Evolutionary conservation across 2,797 vertebrate species (phyloP).

Genomic region (Cryptoprocta ferox): DNA sequence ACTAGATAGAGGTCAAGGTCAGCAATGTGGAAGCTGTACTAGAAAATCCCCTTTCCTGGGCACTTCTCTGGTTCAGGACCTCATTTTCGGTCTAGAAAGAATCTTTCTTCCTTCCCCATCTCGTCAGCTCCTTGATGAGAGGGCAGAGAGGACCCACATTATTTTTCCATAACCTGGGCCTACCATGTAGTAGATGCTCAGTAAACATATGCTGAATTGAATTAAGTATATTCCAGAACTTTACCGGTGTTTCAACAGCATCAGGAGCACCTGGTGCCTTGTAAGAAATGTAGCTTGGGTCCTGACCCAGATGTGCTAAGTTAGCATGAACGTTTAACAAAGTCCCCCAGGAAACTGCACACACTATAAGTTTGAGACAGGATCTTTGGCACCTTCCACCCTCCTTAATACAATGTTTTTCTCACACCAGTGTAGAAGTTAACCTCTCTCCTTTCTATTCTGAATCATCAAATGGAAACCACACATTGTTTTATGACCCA

Average conservation of each 20-base stretch:
- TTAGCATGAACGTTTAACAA: neutral
- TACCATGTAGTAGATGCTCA: neutral
- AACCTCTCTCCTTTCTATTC: neutral
- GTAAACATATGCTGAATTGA: neutral
- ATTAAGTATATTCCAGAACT: neutral
- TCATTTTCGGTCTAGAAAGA: neutral
- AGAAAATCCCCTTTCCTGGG: slow-evolving; percentile 1
- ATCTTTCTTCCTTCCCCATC: neutral
- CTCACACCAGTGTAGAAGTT: neutral
- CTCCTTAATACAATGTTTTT: neutral
- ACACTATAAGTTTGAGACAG: neutral
- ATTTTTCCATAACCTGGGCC: neutral
- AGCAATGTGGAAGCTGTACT: neutral
- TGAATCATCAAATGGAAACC: slow-evolving; percentile 35
- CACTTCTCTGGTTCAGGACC: neutral
- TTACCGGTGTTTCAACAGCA: too few relatives aligned
- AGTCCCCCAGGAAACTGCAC: neutral
- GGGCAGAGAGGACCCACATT: neutral
- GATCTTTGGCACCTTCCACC: neutral
- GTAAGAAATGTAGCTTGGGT: neutral
- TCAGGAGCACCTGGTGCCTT: neutral
- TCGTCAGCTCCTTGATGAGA: neutral
- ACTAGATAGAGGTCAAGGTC: neutral
- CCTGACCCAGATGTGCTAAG: neutral
- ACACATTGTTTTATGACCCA: neutral